These are phyloP conservation scores for Arctocebus calabarensis DNA, from an alignment of 2,797 vertebrate genomes.

Conservation along the genomic window DNA sequence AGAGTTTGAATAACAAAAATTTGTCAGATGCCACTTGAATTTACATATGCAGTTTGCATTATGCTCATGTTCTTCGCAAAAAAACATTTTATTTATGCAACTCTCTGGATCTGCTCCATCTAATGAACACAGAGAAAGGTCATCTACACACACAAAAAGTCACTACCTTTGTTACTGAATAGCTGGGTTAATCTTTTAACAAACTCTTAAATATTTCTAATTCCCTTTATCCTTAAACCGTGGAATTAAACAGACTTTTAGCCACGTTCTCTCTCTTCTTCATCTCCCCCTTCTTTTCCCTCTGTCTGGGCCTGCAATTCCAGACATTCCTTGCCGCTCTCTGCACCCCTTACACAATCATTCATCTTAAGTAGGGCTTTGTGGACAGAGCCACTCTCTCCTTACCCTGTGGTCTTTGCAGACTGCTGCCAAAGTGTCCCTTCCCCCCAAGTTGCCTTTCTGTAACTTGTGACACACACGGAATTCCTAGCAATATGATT, in stretches of 20 bases:
- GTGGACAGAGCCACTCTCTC: neutral
- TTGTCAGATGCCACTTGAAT: neutral
- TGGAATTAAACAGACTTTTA: conserved; percentile 7
- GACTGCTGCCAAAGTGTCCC: neutral
- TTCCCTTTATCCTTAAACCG: conserved; percentile 54
- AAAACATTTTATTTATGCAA: conserved; percentile 13
- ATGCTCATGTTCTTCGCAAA: conserved; percentile 15
- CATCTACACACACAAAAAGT: neutral
- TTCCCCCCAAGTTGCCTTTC: neutral
- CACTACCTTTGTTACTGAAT: neutral
- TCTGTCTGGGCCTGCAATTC: neutral
- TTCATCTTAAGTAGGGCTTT: neutral
- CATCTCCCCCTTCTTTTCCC: neutral
- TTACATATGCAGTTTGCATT: neutral
- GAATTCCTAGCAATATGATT: conserved; percentile 71
- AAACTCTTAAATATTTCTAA: conserved; percentile 54
- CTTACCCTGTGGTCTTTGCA: neutral
- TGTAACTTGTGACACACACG: conserved; percentile 7
- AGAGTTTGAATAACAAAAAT: conserved; percentile 30
- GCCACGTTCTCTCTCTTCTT: neutral
- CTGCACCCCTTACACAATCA: neutral
- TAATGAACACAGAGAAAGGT: conserved; percentile 55
- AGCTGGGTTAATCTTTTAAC: conserved; percentile 68
- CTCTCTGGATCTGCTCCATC: neutral
- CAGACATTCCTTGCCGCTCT: neutral